Evolutionary conservation across 2,888 invertebrate species (phyloP), one percentile per base, ranked within the genome.

Genomic region (Eustalomyia histrio): DNA sequence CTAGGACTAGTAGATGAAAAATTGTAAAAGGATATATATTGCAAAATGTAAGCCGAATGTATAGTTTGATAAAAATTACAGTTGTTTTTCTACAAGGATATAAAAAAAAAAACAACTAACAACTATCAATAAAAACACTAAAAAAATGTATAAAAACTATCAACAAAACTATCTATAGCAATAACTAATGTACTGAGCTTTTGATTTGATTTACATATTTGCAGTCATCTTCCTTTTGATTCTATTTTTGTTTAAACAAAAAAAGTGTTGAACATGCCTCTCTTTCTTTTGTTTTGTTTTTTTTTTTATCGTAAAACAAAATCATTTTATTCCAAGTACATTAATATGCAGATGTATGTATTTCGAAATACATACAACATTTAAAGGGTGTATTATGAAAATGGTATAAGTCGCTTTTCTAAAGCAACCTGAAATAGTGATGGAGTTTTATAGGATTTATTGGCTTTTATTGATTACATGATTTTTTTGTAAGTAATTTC

Each of bases 181-280:
- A n/a, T 47, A 47, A 47, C 16, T 47, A 47, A 47, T n/a, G 43
- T 39, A 39, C 39, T 39, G 12, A 39, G 39, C 39, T 12, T 39
- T 39, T 39, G 12, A 39, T 39, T 39, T n/a, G 33, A 61, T 61
- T 61, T 61, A 47, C 39, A 61, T 61, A 61, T 63, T 47, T 60
- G 43, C 14, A 47, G 43, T 47, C 6, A n/a, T 47, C 43, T 14
- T 47, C n/a, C 14, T 47, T 43, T 47, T 29, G 29, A 29, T 29
- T 29, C 7, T 29, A 6, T 29, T 29, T 29, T 6, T 29, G 29
- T 29, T 29, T 1, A 29, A 2, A 24, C 2, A n/a, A 29, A n/a
- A n/a, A 47, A 47, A 4, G 1, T 47, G 43, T n/a, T 47, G n/a
- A 47, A n/a, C 6, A 14, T 47, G n/a, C 43, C 43, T 14, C 14